These are phyloP conservation scores for Zelleria hepariella DNA, from an alignment of 2,888 invertebrate species.

Conservation along the genomic window DNA sequence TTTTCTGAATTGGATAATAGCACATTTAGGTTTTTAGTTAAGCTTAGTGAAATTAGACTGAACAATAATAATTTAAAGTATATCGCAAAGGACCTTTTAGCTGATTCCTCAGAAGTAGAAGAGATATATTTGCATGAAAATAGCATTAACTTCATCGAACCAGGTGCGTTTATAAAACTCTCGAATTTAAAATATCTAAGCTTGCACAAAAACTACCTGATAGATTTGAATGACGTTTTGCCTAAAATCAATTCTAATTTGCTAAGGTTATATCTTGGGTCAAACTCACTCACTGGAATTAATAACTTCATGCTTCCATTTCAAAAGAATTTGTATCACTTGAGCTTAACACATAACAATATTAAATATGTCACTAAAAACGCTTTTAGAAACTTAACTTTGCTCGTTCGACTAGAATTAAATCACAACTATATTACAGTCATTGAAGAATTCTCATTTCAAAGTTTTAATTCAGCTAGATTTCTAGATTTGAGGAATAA, in stretches of 20 bases:
- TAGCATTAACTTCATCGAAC: slow-evolving; percentile 83
- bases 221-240: slow-evolving; percentile 83
- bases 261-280: slow-evolving; percentile 83
- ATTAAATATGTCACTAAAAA: slow-evolving; percentile 79
- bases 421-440: slow-evolving; percentile 84
- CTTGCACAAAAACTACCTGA: slow-evolving; percentile 83
- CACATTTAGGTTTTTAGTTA: slow-evolving; percentile 81
- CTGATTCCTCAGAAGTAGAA: slow-evolving; percentile 79
- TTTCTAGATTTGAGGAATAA: slow-evolving; percentile 86
- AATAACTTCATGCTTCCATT: slow-evolving; percentile 82
- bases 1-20: slow-evolving; percentile 84
- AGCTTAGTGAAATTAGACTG: slow-evolving; percentile 82
- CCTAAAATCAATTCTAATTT: slow-evolving; percentile 78
- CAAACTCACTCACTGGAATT: slow-evolving; percentile 80
- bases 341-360: slow-evolving; percentile 86
- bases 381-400: slow-evolving; percentile 81
- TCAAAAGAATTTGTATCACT: slow-evolving; percentile 84
- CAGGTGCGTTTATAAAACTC: slow-evolving; percentile 81
- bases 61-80: slow-evolving; percentile 86
- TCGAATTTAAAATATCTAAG: slow-evolving; percentile 86
- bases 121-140: slow-evolving; percentile 92
- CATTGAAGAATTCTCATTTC: slow-evolving; percentile 87
- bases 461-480: slow-evolving; percentile 80
- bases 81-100: slow-evolving; percentile 82
- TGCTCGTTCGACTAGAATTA: slow-evolving; percentile 82